Base-by-base conservation (phyloP, 2,888 invertebrate species). In the Xestobium rufovillosum region DNA sequence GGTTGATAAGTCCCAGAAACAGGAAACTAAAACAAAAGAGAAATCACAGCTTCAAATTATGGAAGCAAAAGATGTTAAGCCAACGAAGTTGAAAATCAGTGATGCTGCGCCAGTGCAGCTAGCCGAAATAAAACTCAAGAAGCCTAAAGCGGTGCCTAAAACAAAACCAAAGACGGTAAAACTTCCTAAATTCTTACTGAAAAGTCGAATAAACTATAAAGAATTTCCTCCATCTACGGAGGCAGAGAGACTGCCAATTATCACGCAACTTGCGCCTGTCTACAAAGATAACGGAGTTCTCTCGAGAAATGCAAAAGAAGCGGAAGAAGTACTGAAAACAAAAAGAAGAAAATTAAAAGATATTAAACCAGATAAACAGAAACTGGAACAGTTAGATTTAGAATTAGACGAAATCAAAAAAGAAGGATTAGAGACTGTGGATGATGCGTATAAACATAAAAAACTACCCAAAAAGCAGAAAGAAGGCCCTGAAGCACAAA, bases 171-270 rank as follows among this genome's bases (percentile, higher is more conserved):
- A 44, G 28, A 39, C 46, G 33, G 52, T 50, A 2, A 49, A 47
- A 49, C 60, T 82, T 33, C 83, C 81, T 1, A 80, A 79, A 59
- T 67, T 82, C 28, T 71, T 79, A 56, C 62, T 85, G 3, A 82
- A 80, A 53, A 84, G 83, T 57, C 71, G 80, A 47, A 80, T 84
- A 11, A 71, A 66, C 30, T 72, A 72, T 48, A 57, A 71, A 1
- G 66, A 68, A 35, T 69, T 68, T 46, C 65, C 67, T 34, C 61
- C 65, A 11, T 37, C 47, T 11, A 33, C 45, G n/a, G 62, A 63
- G 55, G 33, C 49, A n/a, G 51, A 62, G 39, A 52, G 60, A 25
- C 42, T 44, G 27, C 58, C 61, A 3, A 41, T 55, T 17, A 50
- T 67, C 13, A 59, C 60, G 17, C 43, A 60, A 44, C 43, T 63